These are phyloP conservation scores for Stomatorhinus walkeri DNA, from an alignment of 2,797 vertebrate genomes.

Conservation along the genomic window DNA sequence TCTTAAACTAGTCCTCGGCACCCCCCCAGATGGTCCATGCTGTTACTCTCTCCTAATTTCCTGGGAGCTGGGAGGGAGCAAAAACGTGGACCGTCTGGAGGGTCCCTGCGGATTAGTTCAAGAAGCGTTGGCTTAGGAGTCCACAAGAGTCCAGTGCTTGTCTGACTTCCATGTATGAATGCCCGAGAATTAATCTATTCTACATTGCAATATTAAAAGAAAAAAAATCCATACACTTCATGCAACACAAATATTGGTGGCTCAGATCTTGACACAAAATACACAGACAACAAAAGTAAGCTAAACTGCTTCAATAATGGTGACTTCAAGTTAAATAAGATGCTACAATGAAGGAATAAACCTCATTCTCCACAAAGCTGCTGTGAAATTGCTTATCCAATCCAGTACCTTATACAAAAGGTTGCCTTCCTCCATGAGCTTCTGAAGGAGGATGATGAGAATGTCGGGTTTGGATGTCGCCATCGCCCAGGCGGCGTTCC, in stretches of 20 bases:
- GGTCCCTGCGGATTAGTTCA: neutral
- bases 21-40: neutral
- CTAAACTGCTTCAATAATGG: neutral
- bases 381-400: conserved; percentile 12
- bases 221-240: neutral
- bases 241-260: neutral
- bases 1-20: neutral
- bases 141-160: neutral
- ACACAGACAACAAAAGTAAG: neutral
- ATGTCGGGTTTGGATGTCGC: conserved; percentile 99
- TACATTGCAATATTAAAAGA: neutral
- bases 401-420: conserved; percentile 81
- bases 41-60: neutral
- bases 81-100: neutral
- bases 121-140: neutral
- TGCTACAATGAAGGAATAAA: neutral
- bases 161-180: neutral
- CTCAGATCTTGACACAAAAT: neutral
- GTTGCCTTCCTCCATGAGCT: conserved; percentile 98
- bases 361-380: neutral
- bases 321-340: neutral
- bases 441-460: conserved; percentile 95
- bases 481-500: conserved; percentile 98
- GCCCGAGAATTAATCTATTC: neutral
- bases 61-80: neutral